Percentiles rank a stretch among this genome's conserved stretches.
These are phyloP conservation scores for Plemyria rubiginata DNA, from an alignment of 2,888 invertebrate genomes.

Conservation along the genomic window DNA sequence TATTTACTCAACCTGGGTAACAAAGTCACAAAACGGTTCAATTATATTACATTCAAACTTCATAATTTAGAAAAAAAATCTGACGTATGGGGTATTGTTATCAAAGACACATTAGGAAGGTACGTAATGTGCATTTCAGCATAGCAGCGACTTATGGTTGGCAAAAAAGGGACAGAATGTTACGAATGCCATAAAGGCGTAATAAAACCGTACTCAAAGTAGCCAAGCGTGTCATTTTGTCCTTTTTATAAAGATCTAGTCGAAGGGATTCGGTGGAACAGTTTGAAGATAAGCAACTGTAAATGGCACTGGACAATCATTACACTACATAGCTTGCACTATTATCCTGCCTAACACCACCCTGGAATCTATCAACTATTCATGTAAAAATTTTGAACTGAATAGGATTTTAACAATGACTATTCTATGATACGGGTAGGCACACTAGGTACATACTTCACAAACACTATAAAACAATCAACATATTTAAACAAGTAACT, in stretches of 20 bases:
- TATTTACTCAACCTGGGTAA: no score
- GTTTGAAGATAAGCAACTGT: neutral
- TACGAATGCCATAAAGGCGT: constrained; percentile 36
- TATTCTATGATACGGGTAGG: no score
- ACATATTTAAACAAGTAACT: no score
- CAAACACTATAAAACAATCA: no score
- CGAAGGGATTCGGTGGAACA: constrained; percentile 23
- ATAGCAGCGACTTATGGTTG: constrained; percentile 14
- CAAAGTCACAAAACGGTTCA: no score
- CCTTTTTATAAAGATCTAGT: constrained; percentile 37
- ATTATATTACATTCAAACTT: no score
- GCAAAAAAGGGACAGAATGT: constrained; percentile 37
- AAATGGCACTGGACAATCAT: neutral
- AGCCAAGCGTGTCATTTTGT: constrained; percentile 37
- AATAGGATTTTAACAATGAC: no score
- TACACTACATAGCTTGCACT: neutral
- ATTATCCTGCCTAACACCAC: neutral
- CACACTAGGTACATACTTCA: no score
- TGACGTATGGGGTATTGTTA: neutral
- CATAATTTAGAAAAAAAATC: no score
- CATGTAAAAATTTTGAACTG: no score
- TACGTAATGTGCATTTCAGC: constrained; percentile 6
- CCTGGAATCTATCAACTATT: no score
- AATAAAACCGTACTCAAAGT: constrained; percentile 45
- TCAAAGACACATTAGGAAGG: neutral